Conservation (phyloP, 92 coral and sea anemone species). For the Diadumene lineata region DNA sequence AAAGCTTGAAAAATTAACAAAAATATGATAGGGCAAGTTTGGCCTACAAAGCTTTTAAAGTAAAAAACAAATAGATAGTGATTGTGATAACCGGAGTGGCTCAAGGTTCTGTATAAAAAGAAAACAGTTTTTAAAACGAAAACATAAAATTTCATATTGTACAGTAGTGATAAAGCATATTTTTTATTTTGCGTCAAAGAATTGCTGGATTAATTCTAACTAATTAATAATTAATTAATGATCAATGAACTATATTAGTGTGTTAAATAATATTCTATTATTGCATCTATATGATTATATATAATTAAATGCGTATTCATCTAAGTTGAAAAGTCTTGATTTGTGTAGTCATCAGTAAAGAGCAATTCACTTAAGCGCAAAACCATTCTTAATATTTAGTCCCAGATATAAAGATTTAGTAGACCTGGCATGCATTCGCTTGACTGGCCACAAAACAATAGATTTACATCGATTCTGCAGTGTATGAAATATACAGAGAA, state of each 20-base stretch:
- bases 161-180: background rate
- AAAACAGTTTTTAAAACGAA: background rate
- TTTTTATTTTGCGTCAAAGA: background rate
- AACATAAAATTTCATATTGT: background rate
- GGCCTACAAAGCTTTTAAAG: background rate
- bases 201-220: conserved; percentile 1
- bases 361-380: too few relatives aligned
- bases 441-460: too few relatives aligned
- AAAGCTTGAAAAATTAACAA: background rate
- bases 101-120: background rate
- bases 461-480: too few relatives aligned
- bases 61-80: background rate
- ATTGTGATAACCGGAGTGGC: background rate
- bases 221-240: background rate
- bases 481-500: too few relatives aligned
- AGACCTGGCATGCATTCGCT: too few relatives aligned
- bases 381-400: too few relatives aligned
- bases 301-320: too few relatives aligned
- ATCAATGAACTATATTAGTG: background rate
- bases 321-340: too few relatives aligned
- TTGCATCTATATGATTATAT: too few relatives aligned
- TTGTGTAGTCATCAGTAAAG: too few relatives aligned
- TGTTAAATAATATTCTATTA: background rate
- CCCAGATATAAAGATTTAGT: too few relatives aligned
- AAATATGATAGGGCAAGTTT: background rate